Conservation (phyloP, 2,797 vertebrate genomes). For the Siniperca undulata region DNA sequence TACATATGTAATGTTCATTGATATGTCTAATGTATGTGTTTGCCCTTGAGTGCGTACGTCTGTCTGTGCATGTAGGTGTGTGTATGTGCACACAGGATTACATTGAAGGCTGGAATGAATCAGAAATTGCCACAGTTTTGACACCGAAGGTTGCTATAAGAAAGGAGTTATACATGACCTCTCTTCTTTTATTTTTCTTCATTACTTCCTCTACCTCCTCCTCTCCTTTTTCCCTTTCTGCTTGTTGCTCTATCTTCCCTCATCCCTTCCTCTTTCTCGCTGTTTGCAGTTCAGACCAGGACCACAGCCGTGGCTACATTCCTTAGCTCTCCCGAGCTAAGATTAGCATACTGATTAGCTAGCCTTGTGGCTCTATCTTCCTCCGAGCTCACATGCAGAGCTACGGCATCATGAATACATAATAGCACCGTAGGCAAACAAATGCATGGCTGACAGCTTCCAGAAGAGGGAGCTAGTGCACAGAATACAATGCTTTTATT, state of each 20-base stretch:
- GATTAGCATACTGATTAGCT: slow-evolving; percentile 83
- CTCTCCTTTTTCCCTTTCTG: background rate
- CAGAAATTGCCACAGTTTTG: slow-evolving; percentile 52
- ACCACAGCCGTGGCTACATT: slow-evolving; percentile 53
- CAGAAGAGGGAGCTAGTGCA: slow-evolving; percentile 94
- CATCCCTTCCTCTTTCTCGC: slow-evolving; percentile 16
- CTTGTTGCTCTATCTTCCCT: slow-evolving; percentile 15
- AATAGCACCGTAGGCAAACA: slow-evolving; percentile 67
- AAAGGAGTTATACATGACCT: slow-evolving; percentile 17
- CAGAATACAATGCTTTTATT: slow-evolving; percentile 68
- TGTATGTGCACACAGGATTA: slow-evolving; percentile 14
- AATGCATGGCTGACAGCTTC: slow-evolving; percentile 87
- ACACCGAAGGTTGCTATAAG: slow-evolving; percentile 36
- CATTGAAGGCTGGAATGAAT: slow-evolving; percentile 60
- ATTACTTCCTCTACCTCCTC: background rate
- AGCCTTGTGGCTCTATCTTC: slow-evolving; percentile 59
- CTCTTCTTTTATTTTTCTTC: slow-evolving; percentile 4
- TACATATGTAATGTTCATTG: slow-evolving; percentile 43
- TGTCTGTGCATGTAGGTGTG: slow-evolving; percentile 19
- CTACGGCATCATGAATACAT: slow-evolving; percentile 74
- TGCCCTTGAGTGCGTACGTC: slow-evolving; percentile 39
- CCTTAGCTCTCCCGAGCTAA: slow-evolving; percentile 63
- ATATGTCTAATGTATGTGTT: slow-evolving; percentile 41
- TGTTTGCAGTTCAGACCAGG: slow-evolving; percentile 46
- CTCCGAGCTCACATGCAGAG: slow-evolving; percentile 54